A percentile compares a stretch with the other conserved stretches of the same genome.
Evolutionary conservation across 2,888 invertebrate species (phyloP).

Genomic region (Serrognathus titanus): DNA sequence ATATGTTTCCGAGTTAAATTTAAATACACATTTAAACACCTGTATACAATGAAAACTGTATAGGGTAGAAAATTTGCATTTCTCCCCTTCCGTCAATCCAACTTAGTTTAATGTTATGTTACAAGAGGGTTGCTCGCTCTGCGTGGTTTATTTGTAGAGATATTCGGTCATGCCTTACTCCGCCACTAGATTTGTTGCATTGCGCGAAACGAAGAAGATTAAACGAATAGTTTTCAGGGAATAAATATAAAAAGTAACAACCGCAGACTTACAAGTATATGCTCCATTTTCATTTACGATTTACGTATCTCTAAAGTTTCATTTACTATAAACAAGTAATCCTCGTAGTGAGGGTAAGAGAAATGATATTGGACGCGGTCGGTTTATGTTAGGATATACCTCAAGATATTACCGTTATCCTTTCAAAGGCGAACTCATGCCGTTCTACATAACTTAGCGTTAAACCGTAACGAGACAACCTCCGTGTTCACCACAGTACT

Average conservation of each 20-base stretch:
- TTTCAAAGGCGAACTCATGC: background rate
- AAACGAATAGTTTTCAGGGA: constrained; percentile 7
- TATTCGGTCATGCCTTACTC: constrained; percentile 20
- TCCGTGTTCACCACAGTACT: no score
- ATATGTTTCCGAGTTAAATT: no score
- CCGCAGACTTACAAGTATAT: constrained; percentile 2
- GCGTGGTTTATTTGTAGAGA: constrained; percentile 27
- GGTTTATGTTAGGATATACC: constrained; percentile 17
- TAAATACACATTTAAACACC: constrained; percentile 19
- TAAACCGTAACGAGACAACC: no score
- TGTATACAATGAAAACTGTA: constrained; percentile 29
- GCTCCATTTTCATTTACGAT: constrained; percentile 15
- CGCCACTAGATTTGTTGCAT: background rate
- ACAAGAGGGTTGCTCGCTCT: constrained; percentile 24
- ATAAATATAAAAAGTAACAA: constrained; percentile 7
- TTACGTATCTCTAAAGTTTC: constrained; percentile 12
- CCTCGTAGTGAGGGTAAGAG: background rate
- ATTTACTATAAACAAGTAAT: constrained; percentile 13
- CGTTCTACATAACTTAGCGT: background rate
- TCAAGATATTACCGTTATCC: constrained; percentile 17
- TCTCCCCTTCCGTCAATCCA: constrained; percentile 29
- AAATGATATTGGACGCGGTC: constrained; percentile 17
- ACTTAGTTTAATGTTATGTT: constrained; percentile 28
- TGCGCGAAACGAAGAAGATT: background rate
- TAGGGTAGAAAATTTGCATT: constrained; percentile 29